Conservation (phyloP, 2,888 invertebrate species). For the Malacosoma neustria region DNA sequence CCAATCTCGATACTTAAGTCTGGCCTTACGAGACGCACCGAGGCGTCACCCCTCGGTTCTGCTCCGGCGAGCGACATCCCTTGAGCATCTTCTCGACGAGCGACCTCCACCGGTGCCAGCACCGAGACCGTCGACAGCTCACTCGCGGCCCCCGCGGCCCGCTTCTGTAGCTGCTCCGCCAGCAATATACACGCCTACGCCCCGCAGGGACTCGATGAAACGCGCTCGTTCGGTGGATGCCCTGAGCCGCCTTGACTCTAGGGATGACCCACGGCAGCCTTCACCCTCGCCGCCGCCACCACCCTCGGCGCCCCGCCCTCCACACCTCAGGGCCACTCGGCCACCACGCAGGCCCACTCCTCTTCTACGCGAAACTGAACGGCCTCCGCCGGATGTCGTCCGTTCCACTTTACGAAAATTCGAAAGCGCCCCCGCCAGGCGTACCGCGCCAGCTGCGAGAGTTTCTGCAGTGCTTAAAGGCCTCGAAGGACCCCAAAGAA, state of each 20-base stretch:
- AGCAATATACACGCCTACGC: conserved; percentile 25
- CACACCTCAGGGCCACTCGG: conserved; percentile 57
- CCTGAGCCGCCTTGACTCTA: conserved; percentile 78
- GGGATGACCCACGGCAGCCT: conserved; percentile 77
- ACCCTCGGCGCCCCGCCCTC: conserved; percentile 37
- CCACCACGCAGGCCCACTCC: conserved; percentile 58
- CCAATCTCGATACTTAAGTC: conserved; percentile 89
- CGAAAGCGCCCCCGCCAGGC: conserved; percentile 79
- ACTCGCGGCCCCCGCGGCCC: conserved; percentile 32
- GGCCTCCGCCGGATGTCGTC: conserved; percentile 92
- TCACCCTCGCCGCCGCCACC: conserved; percentile 55
- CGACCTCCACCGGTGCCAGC: conserved; percentile 42
- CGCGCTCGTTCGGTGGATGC: conserved; percentile 91
- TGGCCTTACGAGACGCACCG: conserved; percentile 85
- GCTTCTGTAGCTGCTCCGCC: conserved; percentile 38
- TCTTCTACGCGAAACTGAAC: conserved; percentile 70
- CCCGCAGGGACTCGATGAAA: conserved; percentile 80
- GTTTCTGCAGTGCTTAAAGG: conserved; percentile 51
- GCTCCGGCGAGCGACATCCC: conserved; percentile 87
- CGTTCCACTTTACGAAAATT: conserved; percentile 90
- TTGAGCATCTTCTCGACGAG: conserved; percentile 89
- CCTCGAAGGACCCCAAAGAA: conserved; percentile 38
- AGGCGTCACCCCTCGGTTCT: conserved; percentile 80
- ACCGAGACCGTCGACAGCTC: conserved; percentile 22
- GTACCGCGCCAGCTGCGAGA: conserved; percentile 67